These are phyloP conservation scores for Acleris literana DNA, from an alignment of 2,888 invertebrate genomes.

Conservation along the genomic window DNA sequence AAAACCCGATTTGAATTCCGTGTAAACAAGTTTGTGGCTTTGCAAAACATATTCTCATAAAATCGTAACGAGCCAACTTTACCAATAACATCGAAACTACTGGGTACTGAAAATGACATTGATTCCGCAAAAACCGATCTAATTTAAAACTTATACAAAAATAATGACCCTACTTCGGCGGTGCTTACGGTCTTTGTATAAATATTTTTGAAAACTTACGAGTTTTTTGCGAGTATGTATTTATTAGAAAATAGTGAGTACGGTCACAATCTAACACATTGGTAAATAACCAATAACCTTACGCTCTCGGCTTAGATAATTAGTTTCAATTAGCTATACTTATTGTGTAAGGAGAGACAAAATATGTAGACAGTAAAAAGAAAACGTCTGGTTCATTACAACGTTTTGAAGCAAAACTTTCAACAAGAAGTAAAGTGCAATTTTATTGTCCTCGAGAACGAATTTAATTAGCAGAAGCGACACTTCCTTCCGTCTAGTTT, in stretches of 20 bases:
- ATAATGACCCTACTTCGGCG: slow-evolving; percentile 19
- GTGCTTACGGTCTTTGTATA: neutral
- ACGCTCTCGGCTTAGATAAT: too few relatives aligned
- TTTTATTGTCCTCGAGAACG: slow-evolving; percentile 17
- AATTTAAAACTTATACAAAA: slow-evolving; percentile 39
- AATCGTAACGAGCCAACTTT: slow-evolving; percentile 76
- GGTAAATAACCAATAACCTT: too few relatives aligned
- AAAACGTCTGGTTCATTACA: neutral
- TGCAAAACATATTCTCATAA: slow-evolving; percentile 71
- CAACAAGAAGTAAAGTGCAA: neutral
- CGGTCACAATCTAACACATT: neutral
- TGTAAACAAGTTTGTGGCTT: slow-evolving; percentile 75
- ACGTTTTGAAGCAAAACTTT: neutral
- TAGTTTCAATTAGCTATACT: too few relatives aligned
- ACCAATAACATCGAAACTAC: slow-evolving; percentile 63
- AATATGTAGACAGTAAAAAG: neutral
- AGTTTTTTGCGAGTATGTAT: neutral
- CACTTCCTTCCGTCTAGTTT: slow-evolving; percentile 17
- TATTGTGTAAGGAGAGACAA: too few relatives aligned
- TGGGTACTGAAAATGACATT: slow-evolving; percentile 47
- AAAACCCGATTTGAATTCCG: slow-evolving; percentile 74
- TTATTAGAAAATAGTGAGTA: neutral
- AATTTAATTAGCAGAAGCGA: slow-evolving; percentile 22
- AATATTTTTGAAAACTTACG: neutral
- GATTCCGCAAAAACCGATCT: slow-evolving; percentile 54